A percentile compares a stretch with the other conserved stretches of the same genome.
These are phyloP conservation scores for Hydrozoanthus gracilis DNA, from an alignment of 92 coral and sea anemone species.

Conservation along the genomic window DNA sequence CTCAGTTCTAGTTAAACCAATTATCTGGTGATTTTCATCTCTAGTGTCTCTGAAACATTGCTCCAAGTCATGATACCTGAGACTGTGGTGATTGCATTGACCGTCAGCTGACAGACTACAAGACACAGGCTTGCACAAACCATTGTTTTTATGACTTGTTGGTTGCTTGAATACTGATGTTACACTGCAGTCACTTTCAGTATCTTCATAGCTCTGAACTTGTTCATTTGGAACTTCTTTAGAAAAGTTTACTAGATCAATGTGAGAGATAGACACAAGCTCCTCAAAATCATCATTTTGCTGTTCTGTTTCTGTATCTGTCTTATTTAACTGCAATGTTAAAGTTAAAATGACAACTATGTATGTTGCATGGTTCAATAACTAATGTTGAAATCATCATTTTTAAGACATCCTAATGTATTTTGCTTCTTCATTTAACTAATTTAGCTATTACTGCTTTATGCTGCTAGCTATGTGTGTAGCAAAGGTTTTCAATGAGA, in stretches of 20 bases:
- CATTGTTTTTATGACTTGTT: not conserved
- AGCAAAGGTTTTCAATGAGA: no score
- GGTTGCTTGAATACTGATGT: not conserved
- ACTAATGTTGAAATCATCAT: no score
- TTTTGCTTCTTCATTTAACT: no score
- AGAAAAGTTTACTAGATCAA: constrained; percentile 4
- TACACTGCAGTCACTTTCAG: not conserved
- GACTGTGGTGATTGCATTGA: not conserved
- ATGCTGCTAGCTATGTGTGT: no score
- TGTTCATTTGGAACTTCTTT: not conserved
- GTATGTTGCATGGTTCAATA: no score
- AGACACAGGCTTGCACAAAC: not conserved
- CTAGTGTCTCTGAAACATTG: not conserved
- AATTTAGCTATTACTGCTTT: no score
- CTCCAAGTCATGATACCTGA: not conserved
- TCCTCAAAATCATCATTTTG: constrained; percentile 42
- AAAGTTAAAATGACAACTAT: not conserved
- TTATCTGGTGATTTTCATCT: not conserved
- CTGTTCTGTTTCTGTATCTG: not conserved
- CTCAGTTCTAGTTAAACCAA: not conserved
- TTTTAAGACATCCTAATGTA: no score
- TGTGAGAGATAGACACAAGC: constrained; percentile 19
- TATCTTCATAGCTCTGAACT: not conserved
- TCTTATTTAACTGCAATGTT: constrained; percentile 1
- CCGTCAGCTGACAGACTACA: constrained; percentile 10